Evolutionary conservation across 2,888 invertebrate species (phyloP).

Genomic region (Acleris emargana): DNA sequence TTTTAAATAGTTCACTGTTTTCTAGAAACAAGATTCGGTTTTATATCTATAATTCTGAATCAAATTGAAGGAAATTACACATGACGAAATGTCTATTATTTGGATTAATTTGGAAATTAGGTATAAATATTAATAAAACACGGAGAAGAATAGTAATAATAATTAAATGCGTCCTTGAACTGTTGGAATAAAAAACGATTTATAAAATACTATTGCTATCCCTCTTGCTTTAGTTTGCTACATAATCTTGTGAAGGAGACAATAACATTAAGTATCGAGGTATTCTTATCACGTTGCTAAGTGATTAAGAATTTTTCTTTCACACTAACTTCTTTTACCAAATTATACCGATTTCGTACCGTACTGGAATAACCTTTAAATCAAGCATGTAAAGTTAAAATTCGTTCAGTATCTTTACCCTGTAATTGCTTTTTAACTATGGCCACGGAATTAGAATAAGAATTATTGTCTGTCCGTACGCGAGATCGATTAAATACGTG

Average conservation of each 20-base stretch:
- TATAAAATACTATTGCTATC: neutral
- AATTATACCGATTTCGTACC: neutral
- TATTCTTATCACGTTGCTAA: constrained; percentile 15
- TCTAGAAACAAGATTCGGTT: too few species aligned
- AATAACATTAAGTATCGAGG: neutral
- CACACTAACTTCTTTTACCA: constrained; percentile 16
- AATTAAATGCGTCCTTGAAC: too few species aligned
- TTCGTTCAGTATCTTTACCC: neutral
- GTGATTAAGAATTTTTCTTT: constrained; percentile 26
- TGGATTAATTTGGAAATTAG: too few species aligned
- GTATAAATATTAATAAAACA: too few species aligned
- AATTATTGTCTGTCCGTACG: constrained; percentile 3
- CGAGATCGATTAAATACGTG: constrained; percentile 12
- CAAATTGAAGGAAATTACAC: too few species aligned
- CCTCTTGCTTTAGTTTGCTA: neutral
- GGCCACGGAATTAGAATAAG: constrained; percentile 13
- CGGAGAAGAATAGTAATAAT: too few species aligned
- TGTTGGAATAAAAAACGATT: too few species aligned
- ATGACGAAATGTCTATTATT: too few species aligned
- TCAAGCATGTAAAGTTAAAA: neutral
- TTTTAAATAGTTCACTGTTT: too few species aligned
- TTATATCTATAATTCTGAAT: too few species aligned
- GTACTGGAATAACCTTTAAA: neutral
- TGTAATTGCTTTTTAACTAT: constrained; percentile 26
- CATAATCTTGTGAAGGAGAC: neutral